Conservation (phyloP, 2,113 vertebrate genomes). For the Salvelinus alpinus region DNA sequence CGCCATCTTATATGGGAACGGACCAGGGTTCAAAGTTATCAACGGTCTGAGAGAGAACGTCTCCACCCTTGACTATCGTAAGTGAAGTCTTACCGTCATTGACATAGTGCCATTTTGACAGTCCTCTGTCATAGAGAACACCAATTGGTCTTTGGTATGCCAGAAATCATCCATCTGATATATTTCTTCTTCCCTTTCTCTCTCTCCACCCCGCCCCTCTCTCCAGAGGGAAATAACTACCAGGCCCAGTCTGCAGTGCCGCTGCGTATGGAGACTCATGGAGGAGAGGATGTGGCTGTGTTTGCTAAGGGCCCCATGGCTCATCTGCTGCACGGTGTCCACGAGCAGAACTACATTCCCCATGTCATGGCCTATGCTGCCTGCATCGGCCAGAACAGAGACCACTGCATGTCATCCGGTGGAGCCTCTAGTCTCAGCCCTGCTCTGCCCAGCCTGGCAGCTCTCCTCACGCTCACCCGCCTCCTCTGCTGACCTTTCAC, state of each 20-base stretch:
- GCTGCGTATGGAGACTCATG: constrained; percentile 86
- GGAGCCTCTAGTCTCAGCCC: constrained; percentile 22
- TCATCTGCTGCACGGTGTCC: constrained; percentile 90
- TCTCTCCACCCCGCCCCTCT: background rate
- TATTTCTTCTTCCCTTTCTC: background rate
- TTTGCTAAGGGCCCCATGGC: constrained; percentile 95
- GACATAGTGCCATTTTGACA: background rate
- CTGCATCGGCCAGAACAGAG: constrained; percentile 86
- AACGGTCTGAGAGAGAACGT: constrained; percentile 83
- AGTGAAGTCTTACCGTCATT: constrained; percentile 40
- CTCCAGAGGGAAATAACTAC: constrained; percentile 83
- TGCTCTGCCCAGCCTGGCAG: constrained; percentile 39
- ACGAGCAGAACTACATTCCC: constrained; percentile 96
- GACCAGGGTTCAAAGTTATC: constrained; percentile 86
- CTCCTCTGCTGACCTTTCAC: constrained; percentile 69
- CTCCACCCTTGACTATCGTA: constrained; percentile 84
- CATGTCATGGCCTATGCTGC: constrained; percentile 93
- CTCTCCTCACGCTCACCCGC: constrained; percentile 51
- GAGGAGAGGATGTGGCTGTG: constrained; percentile 91
- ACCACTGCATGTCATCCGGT: constrained; percentile 69
- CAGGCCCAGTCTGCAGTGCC: constrained; percentile 90
- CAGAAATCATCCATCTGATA: background rate
- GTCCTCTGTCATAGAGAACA: background rate
- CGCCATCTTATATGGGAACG: constrained; percentile 92
- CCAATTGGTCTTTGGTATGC: too few relatives aligned